phyloP scores from a whole-genome alignment of 2,888 invertebrate genomes.

The Drosophila mulleri region DNA sequence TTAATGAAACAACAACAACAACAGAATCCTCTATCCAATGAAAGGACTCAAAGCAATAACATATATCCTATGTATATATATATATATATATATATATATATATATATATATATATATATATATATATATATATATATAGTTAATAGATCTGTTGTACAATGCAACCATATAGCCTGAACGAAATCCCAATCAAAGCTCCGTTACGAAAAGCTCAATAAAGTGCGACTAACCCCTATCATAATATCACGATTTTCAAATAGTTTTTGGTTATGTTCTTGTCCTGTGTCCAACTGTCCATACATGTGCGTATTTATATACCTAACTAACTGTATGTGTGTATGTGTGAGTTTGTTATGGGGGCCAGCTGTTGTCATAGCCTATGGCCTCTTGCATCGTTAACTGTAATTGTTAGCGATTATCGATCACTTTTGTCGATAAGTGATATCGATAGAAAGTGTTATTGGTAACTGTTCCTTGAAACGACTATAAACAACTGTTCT shows the following conservation, averaged over 20 bases:
- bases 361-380: constrained; percentile 1
- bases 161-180: constrained; percentile 34
- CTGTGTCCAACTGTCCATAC: constrained; percentile 32
- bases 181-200: constrained; percentile 17
- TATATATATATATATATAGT: constrained; percentile 31
- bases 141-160: constrained; percentile 54
- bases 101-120: not conserved
- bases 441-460: not conserved
- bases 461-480: not conserved
- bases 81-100: constrained; percentile 18
- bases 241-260: constrained; percentile 5
- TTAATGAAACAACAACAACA: constrained; percentile 14
- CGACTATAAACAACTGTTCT: not conserved
- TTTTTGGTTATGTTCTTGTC: constrained; percentile 44
- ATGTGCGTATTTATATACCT: constrained; percentile 16
- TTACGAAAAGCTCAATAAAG: constrained; percentile 12
- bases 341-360: not conserved
- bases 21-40: constrained; percentile 1
- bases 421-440: not conserved
- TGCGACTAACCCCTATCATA: constrained; percentile 13
- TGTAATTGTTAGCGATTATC: not conserved
- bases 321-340: constrained; percentile 1
- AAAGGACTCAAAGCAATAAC: constrained; percentile 13
- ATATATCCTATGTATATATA: constrained; percentile 15
- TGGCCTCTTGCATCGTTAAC: not conserved